Evolutionary conservation across 53 echinoderm and acorn worm species (phyloP), one percentile per base, ranked within the genome.

Genomic region (Antedon mediterranea): DNA sequence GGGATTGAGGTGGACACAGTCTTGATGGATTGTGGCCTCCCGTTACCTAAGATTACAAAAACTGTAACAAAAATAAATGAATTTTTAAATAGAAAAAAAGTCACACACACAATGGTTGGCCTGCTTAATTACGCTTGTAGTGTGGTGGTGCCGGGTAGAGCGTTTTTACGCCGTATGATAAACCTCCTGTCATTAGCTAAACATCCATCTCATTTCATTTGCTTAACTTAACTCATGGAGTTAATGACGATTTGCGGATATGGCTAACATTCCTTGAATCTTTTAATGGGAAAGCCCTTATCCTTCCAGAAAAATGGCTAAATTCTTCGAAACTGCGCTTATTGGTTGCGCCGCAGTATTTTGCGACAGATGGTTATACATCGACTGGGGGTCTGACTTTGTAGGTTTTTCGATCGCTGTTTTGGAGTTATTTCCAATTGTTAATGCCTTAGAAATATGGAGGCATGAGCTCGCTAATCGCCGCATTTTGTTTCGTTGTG

Each of bases 281-380:
- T 75, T 86, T 82, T 43, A 86, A 86, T 43, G 82, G 82, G 23
- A 34, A 57, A 33, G 75, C 81, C 13, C 57, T 57, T 57, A 31
- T 74, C 5, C 43, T 86, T 34, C 31, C 57, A 5, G 78, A 78
- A 11, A 31, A 14, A 0, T 82, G 86, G 86, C 20, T 43, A 30
- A 30, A 71, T 28, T 70, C 75, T 30, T 31, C 32, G 0, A 34
- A 31, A 0, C 30, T 86, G 3, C 34, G 82, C 1, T 73, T 86
- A 30, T 86, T 74, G 86, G 86, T 28, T 86, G 78, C 71, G 86
- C 78, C 30, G 82, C 73, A 32, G 82, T 43, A 79, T 79, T 86
- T 57, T 3, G 76, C 34, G 76, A 82, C 1, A 78, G 75, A n/a
- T 82, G 86, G 86, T 34, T 81, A 34, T 57, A 18, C 23, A 6